Evolutionary conservation across 1,140 invertebrate genomes (phyloP).

Genomic region (Galleria mellonella): DNA sequence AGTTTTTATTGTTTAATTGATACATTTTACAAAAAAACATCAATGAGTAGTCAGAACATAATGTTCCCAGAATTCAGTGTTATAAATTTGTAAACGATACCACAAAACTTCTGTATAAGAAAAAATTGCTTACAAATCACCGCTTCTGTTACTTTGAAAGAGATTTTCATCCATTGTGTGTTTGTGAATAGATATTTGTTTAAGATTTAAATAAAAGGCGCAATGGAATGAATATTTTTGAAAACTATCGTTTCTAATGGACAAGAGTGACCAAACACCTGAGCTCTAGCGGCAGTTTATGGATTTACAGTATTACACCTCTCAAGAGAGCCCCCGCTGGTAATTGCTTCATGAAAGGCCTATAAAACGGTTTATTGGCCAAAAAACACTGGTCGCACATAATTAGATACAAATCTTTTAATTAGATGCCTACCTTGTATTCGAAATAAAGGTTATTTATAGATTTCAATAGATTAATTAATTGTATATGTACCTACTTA

Average conservation of each 20-base stretch:
- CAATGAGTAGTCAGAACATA: constrained; percentile 43
- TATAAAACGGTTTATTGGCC: constrained; percentile 35
- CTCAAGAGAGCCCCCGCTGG: constrained; percentile 37
- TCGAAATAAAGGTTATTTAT: too few relatives aligned
- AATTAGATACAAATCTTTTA: constrained; percentile 26
- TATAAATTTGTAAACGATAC: constrained; percentile 70
- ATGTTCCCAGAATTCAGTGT: constrained; percentile 50
- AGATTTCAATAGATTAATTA: too few relatives aligned
- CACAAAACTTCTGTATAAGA: constrained; percentile 61
- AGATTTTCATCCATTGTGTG: constrained; percentile 8
- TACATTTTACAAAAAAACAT: constrained; percentile 47
- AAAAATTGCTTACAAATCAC: constrained; percentile 14
- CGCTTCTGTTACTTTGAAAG: background rate
- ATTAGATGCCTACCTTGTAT: background rate
- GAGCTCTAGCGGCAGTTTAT: constrained; percentile 46
- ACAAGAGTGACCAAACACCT: constrained; percentile 31
- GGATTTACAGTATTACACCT: constrained; percentile 63
- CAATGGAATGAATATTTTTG: constrained; percentile 7
- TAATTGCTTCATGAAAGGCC: constrained; percentile 61
- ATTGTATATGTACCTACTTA: too few relatives aligned
- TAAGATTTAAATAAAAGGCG: background rate
- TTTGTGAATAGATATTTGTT: background rate
- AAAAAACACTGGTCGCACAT: constrained; percentile 28
- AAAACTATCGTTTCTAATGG: background rate
- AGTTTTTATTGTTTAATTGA: constrained; percentile 47